Evolutionary conservation across 1,140 invertebrate species (phyloP), one percentile per base, ranked within the genome.

Genomic region (Drosophila albomicans): DNA sequence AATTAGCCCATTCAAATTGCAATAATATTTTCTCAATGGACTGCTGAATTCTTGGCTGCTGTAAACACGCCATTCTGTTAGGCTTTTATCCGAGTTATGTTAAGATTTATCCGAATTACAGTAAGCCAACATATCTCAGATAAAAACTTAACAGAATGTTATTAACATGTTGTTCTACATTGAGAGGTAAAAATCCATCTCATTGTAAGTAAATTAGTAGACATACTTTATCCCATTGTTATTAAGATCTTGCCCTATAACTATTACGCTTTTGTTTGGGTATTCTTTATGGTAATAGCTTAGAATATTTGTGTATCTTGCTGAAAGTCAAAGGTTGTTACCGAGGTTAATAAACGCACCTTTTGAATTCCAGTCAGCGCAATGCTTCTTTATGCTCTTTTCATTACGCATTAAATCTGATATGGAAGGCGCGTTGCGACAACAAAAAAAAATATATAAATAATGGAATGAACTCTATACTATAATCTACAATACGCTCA

Each of bases 261-360:
- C 20, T 25, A 25, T 25, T 25, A 25, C 3, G 20, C 20, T 25
- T 25, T 25, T 25, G 20, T 25, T 25, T 25, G 20, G 20, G 20
- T 25, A 25, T 25, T 25, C 20, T 25, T 25, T 25, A 25, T 56
- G 6, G 1, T 57, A 16, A 10, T 41, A 15, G 15, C 13, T 20
- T n/a, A 32, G 51, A 52, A 16, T 68, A 15, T 32, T 10, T 7
- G 7, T 32, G 13, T 54, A 43, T 5, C 28, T 20, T 43, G 25
- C 5, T 20, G 48, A 3, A 6, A 13, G 65, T 32, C 61, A 61
- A 61, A 74, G 71, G 65, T 69, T 62, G 35, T 16, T 13, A 48
- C 32, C 54, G 7, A 57, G 71, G 71, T 74, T 69, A 69, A 69
- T 69, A 30, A 56, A 41, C 41, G n/a, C n/a, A 43, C 11, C 41